Conservation (phyloP, 1,140 invertebrate genomes). For the Branchinecta lynchi region DNA sequence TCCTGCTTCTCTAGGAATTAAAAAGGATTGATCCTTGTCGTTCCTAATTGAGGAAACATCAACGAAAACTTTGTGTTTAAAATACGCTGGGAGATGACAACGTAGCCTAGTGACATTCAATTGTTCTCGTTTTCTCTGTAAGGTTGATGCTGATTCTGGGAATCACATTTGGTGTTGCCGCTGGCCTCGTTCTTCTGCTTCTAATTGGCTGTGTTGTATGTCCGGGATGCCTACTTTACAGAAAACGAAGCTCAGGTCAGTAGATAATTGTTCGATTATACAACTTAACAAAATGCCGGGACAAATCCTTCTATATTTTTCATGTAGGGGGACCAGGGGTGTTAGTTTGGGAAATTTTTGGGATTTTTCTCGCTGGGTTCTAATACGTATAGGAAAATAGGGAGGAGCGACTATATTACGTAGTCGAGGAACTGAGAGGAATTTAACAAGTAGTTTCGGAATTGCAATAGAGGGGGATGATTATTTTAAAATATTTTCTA, state of each 20-base stretch:
- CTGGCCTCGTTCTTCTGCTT: slow-evolving; percentile 27
- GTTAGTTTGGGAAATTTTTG: too few relatives aligned
- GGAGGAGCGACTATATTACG: too few relatives aligned
- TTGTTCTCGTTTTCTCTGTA: slow-evolving; percentile 12
- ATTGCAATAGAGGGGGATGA: too few relatives aligned
- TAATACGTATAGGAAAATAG: too few relatives aligned
- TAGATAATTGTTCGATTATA: neutral
- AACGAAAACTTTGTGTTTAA: neutral
- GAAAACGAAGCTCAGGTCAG: slow-evolving; percentile 24
- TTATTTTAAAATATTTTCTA: too few relatives aligned
- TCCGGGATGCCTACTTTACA: slow-evolving; percentile 29
- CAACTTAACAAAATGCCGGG: too few relatives aligned
- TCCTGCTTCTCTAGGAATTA: too few relatives aligned
- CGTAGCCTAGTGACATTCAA: neutral
- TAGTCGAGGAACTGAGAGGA: too few relatives aligned
- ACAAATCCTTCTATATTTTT: too few relatives aligned
- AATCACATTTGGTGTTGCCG: slow-evolving; percentile 28
- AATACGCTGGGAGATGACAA: neutral
- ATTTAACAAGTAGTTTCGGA: too few relatives aligned
- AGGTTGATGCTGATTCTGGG: slow-evolving; percentile 29
- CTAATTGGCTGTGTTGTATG: slow-evolving; percentile 29
- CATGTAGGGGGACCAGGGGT: too few relatives aligned
- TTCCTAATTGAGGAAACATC: neutral
- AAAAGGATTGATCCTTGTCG: neutral
- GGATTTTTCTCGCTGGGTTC: too few relatives aligned